phyloP scores from a whole-genome alignment of 1,140 invertebrate species.

The Ruditapes philippinarum region DNA sequence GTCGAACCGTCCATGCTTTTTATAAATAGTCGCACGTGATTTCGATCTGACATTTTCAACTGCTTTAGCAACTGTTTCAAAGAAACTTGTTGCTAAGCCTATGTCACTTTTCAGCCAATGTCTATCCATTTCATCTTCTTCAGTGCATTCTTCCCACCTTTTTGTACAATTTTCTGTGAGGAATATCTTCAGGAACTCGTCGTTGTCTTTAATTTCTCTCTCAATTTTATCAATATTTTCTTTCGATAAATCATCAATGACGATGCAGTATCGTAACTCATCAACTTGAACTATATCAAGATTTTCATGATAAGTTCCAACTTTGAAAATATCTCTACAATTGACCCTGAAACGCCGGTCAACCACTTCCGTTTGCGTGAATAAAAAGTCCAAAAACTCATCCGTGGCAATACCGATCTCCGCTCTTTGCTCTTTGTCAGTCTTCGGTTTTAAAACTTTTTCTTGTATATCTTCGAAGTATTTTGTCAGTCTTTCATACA shows the following conservation, averaged over 20 bases:
- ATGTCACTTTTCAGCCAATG: conserved; percentile 25
- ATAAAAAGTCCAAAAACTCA: conserved; percentile 46
- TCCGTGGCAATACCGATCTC: conserved; percentile 28
- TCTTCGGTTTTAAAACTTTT: conserved; percentile 6
- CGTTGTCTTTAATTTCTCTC: neutral
- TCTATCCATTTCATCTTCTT: neutral
- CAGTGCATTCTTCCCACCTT: conserved; percentile 31
- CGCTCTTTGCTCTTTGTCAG: conserved; percentile 4
- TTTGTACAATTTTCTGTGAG: conserved; percentile 29
- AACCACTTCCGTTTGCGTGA: conserved; percentile 38
- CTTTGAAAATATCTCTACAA: neutral
- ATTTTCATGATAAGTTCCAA: conserved; percentile 37
- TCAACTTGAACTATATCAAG: conserved; percentile 38
- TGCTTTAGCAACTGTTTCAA: conserved; percentile 37
- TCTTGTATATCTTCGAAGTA: conserved; percentile 54
- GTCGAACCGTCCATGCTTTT: conserved; percentile 46
- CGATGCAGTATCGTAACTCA: neutral
- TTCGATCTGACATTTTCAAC: conserved; percentile 32
- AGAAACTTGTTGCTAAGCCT: conserved; percentile 20
- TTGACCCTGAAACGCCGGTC: conserved; percentile 26
- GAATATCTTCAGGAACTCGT: conserved; percentile 39
- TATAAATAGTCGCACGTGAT: conserved; percentile 12
- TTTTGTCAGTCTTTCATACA: conserved; percentile 41
- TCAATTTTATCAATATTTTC: conserved; percentile 13
- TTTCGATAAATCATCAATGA: conserved; percentile 39